These are phyloP conservation scores for Sus cebifrons DNA, from an alignment of 2,797 vertebrate genomes.

Conservation along the genomic window DNA sequence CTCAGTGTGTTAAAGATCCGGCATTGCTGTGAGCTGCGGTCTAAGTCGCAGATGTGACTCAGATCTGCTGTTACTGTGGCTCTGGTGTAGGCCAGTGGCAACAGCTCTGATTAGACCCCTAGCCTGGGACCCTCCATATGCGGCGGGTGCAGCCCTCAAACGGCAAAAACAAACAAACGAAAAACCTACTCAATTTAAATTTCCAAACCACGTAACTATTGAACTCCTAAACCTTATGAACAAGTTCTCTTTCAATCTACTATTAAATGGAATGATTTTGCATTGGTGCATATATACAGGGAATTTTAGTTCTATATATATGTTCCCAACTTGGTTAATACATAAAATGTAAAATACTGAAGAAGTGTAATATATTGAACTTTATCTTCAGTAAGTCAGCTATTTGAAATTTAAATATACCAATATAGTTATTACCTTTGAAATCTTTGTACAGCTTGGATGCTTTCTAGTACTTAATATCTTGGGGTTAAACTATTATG, in stretches of 20 bases:
- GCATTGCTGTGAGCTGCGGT: no score
- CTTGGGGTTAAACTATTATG: not conserved
- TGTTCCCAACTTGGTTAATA: not conserved
- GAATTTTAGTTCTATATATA: not conserved
- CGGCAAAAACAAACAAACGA: no score
- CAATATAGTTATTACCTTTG: not conserved
- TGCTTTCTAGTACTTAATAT: not conserved
- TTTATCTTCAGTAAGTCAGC: not conserved
- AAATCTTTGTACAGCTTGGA: not conserved
- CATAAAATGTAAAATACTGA: not conserved
- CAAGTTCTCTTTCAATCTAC: slow-evolving; percentile 1
- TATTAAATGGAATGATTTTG: not conserved
- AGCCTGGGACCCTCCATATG: no score
- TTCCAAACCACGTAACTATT: not conserved
- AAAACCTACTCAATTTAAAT: not conserved
- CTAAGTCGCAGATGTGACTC: no score
- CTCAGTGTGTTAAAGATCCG: no score
- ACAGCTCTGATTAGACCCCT: no score
- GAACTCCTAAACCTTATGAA: not conserved
- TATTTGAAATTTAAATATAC: not conserved
- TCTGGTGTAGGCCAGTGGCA: no score
- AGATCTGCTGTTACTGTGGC: no score
- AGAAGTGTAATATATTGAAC: not conserved
- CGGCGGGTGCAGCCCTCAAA: no score
- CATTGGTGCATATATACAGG: not conserved